A percentile compares a stretch with the other conserved stretches of the same genome.
These are phyloP conservation scores for Sesamia nonagrioides DNA, from an alignment of 1,140 invertebrate genomes.

Conservation along the genomic window DNA sequence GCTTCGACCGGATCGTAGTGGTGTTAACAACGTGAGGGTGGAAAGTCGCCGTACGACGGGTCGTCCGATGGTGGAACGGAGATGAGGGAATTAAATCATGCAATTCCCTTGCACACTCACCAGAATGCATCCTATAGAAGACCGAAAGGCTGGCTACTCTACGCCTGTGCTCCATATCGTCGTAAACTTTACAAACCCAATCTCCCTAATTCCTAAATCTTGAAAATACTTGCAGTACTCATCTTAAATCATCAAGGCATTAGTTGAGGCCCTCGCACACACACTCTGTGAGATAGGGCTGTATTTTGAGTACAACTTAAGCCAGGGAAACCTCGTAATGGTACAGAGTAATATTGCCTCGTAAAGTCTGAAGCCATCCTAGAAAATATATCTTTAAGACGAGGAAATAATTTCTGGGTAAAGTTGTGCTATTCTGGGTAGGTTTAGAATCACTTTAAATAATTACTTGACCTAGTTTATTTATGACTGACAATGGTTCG, in stretches of 20 bases:
- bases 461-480: background rate
- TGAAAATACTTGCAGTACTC: background rate
- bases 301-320: conserved; percentile 29
- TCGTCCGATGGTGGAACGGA: too few relatives aligned
- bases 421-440: background rate
- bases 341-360: conserved; percentile 14
- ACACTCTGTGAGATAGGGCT: background rate
- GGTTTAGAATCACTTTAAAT: background rate
- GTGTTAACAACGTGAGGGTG: too few relatives aligned
- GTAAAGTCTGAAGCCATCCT: conserved; percentile 7
- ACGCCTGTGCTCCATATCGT: too few relatives aligned
- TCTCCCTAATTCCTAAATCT: conserved; percentile 11
- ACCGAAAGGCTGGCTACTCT: too few relatives aligned
- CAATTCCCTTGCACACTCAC: too few relatives aligned
- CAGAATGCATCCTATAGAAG: too few relatives aligned
- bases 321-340: background rate
- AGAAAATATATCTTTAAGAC: background rate
- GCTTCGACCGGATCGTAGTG: too few relatives aligned
- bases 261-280: background rate
- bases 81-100: too few relatives aligned
- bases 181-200: conserved; percentile 9
- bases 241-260: conserved; percentile 1
- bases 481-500: background rate
- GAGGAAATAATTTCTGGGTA: conserved; percentile 21
- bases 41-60: too few relatives aligned